Evolutionary conservation across 2,888 invertebrate genomes (phyloP), one percentile per base, ranked within the genome.

Genomic region (Orthosia cruda): DNA sequence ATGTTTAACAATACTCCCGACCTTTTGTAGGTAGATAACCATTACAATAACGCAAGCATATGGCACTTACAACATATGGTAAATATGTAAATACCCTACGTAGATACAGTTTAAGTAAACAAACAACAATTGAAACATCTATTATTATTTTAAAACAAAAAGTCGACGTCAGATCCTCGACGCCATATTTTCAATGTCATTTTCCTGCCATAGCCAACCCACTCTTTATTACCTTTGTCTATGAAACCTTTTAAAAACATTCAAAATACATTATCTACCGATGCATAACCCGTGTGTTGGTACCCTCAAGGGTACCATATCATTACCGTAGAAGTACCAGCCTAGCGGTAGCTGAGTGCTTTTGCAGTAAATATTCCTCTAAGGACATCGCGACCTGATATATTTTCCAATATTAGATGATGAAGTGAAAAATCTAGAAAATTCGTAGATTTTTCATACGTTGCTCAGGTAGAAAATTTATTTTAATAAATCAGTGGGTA

Each of bases 331-430:
- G 63, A 71, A 71, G 80, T 79, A 50, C 49, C 66, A 62, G 66
- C 59, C 67, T 64, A 73, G 75, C 49, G 58, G 54, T 45, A 16
- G 20, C 77, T 74, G 87, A 86, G 87, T 76, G 85, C 85, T 87
- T 67, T 65, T 65, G 40, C 15, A 58, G 61, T 18, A 68, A 85
- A 85, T 81, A 57, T 74, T 59, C 68, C 86, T 79, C 81, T 62
- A 15, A 74, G 75, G 85, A 79, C 73, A 45, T 57, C n/a, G 49
- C 18, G 61, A 67, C 13, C 65, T 77, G 65, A 50, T 71, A 69
- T 71, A 74, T 73, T 69, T 66, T 78, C 26, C 9, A 67, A 63
- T 58, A 74, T 55, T 55, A 74, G 16, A 55, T 45, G 26, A 62
- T 23, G 20, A 62, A 72, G 32, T 54, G 55, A 26, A 54, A 65